Percentiles rank a stretch among this genome's conserved stretches.
Evolutionary conservation across 2,888 invertebrate genomes (phyloP).

Genomic region (Amblyjoppa proteus): DNA sequence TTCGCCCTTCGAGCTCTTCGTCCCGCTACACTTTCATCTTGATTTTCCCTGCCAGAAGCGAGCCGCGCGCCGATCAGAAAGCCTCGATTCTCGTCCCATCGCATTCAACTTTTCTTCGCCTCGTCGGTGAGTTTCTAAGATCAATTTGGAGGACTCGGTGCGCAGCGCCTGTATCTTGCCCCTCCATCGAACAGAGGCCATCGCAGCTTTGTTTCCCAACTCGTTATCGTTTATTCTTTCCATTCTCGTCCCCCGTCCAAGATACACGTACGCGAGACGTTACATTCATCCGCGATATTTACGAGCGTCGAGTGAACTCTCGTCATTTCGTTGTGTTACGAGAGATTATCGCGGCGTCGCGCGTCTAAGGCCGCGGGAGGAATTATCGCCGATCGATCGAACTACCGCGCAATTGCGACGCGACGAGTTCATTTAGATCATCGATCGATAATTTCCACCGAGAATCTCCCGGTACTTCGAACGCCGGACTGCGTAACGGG

Average conservation of each 20-base stretch:
- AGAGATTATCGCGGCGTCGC: constrained; percentile 1
- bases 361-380: constrained; percentile 8
- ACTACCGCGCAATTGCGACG: constrained; percentile 9
- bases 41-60: neutral
- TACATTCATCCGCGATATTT: constrained; percentile 35
- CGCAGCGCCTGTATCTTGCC: constrained; percentile 21
- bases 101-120: neutral
- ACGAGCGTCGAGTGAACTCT: constrained; percentile 12
- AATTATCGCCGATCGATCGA: constrained; percentile 43
- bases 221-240: constrained; percentile 35
- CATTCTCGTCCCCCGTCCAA: constrained; percentile 24
- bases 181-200: constrained; percentile 27
- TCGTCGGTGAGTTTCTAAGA: constrained; percentile 12
- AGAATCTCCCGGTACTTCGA: constrained; percentile 11
- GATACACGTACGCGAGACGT: constrained; percentile 20
- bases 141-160: neutral
- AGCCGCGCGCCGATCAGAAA: neutral
- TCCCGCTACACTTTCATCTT: neutral
- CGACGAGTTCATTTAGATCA: constrained; percentile 41
- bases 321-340: constrained; percentile 34
- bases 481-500: neutral
- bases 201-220: constrained; percentile 35
- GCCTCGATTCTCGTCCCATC: constrained; percentile 1
- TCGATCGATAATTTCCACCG: constrained; percentile 17
- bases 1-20: constrained; percentile 35